phyloP scores from a whole-genome alignment of 2,113 vertebrate species.

The Apodemus speciosus region DNA sequence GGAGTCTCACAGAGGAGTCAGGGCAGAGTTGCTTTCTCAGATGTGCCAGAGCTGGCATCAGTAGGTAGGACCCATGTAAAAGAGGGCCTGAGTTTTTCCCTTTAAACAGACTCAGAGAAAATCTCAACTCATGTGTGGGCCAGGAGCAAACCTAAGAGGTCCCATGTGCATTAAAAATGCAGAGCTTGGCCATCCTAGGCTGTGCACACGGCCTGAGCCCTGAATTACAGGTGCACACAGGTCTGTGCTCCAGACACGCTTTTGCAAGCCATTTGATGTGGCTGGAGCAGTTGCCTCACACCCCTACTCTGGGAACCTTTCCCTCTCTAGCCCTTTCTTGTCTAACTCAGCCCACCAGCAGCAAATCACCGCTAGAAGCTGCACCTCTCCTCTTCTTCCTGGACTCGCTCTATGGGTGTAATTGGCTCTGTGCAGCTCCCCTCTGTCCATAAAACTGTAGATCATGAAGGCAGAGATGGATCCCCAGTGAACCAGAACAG shows the following conservation, averaged over 20 bases:
- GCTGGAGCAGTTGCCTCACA: slow-evolving; percentile 7
- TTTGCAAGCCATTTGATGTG: slow-evolving; percentile 44
- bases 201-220: neutral
- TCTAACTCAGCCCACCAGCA: slow-evolving; percentile 11
- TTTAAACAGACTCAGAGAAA: neutral
- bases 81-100: neutral
- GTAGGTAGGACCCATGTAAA: fast-evolving
- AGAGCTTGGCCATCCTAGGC: neutral
- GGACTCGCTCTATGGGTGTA: slow-evolving; percentile 57
- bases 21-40: neutral
- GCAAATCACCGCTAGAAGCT: slow-evolving; percentile 51
- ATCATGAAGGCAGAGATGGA: slow-evolving; percentile 61
- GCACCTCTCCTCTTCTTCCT: neutral
- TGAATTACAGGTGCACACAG: slow-evolving; percentile 2
- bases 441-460: slow-evolving; percentile 61
- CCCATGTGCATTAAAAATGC: neutral
- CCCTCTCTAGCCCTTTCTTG: slow-evolving; percentile 15
- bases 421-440: slow-evolving; percentile 59
- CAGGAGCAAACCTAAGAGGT: neutral
- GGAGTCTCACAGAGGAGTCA: neutral
- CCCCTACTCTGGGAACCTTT: neutral
- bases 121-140: neutral
- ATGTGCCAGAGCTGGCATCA: neutral
- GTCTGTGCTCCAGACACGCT: neutral
- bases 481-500: slow-evolving; percentile 60